Evolutionary conservation across 2,113 vertebrate genomes (phyloP), one percentile per base, ranked within the genome.

Genomic region (Danionella cerebrum): DNA sequence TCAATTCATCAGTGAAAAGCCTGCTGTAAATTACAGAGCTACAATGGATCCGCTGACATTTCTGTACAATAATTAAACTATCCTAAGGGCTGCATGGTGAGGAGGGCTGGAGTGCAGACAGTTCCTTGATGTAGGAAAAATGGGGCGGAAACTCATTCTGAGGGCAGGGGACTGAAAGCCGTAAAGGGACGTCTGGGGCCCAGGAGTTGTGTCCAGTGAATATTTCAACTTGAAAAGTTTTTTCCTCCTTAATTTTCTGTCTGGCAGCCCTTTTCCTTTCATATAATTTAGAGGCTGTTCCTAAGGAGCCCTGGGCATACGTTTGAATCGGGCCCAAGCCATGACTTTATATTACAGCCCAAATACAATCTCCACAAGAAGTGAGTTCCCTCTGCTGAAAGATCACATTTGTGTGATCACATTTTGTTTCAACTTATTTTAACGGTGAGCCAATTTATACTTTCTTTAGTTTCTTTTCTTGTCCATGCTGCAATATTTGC

Each of bases 211-310:
- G 83, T 82, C 77, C 75, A 76, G 78, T 63, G 55, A 82, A 83
- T 88, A 88, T 87, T 84, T 90, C 85, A 88, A 78, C 31, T 78
- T 87, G 87, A 87, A 89, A 84, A 82, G 83, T 86, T 90, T 87
- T 86, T 89, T 85, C 84, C 83, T 84, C 70, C 79, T 75, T 83
- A 76, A 84, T 85, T 84, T 83, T 79, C 69, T 73, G 80, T 86
- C 83, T 85, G 85, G 81, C 84, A 85, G 83, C 60, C 63, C 55
- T 82, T 83, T 66, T 81, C 78, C 74, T 66, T 67, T 53, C 65
- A 33, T 6, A 81, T 87, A 81, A 89, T 85, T 87, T 85, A 89
- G 71, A 29, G 72, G 70, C 64, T 76, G 77, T 78, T 80, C 79
- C 74, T 68, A 38, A 59, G 80, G 75, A 76, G 75, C 73, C 16